Evolutionary conservation across 64 coral and sea anemone species (phyloP).

Genomic region (Astreopora myriophthalma): DNA sequence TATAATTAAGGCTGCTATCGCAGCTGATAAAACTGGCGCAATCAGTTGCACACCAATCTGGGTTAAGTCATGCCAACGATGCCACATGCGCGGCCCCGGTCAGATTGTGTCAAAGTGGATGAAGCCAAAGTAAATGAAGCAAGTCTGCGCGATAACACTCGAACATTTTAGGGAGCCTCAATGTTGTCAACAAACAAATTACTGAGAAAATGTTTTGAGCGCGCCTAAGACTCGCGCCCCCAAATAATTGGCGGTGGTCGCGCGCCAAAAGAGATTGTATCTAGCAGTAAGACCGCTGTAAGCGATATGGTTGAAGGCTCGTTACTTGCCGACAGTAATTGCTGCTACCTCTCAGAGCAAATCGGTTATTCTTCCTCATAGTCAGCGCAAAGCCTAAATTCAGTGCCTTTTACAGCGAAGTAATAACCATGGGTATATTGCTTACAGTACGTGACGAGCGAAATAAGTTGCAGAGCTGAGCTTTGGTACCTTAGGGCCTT

Average conservation of each 20-base stretch:
- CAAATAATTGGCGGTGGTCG: background rate
- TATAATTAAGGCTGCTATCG: background rate
- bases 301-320: slow-evolving; percentile 13
- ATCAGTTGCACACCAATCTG: background rate
- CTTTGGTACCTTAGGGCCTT: slow-evolving; percentile 10
- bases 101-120: background rate
- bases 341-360: background rate
- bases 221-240: background rate
- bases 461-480: background rate
- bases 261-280: background rate
- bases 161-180: background rate
- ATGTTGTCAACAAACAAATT: background rate
- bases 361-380: background rate
- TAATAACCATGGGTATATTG: background rate
- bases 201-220: background rate
- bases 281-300: slow-evolving; percentile 11
- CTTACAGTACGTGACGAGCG: background rate
- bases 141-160: background rate
- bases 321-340: slow-evolving; percentile 2
- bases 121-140: background rate
- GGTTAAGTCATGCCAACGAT: background rate
- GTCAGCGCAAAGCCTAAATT: background rate
- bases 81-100: background rate
- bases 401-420: background rate
- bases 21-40: no score